Base-by-base conservation (phyloP, 37 sponge, comb jelly and placozoan genomes). In the Aplysina aerophoba region DNA sequence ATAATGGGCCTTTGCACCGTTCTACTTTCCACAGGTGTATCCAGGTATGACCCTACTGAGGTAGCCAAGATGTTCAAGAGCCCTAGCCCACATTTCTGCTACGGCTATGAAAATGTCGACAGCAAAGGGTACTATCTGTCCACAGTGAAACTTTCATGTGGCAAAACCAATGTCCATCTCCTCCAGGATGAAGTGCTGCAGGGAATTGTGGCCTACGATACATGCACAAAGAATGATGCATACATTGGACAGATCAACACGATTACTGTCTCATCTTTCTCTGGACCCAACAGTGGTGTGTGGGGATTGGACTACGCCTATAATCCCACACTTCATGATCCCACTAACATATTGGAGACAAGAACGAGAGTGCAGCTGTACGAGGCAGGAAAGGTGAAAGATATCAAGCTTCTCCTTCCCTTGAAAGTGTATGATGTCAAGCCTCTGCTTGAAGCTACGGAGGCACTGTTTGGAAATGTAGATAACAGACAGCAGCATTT, bases 381-480 rank as follows among this genome's bases (percentile, higher is more conserved):
- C 37, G 74, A 73, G 35, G 38, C 21, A 21, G 53, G 37, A 21
- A 15, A 15, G 15, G 4, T 5, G 12, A 62, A 62, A 14, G 64
- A 3, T 4, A 71, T 15, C n/a, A 15, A 36, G 4, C 53, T 75
- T 2, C 5, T 15, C 44, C 6, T 40, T 6, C 25, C n/a, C 17
- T 17, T 75, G 1, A n/a, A 31, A 4, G 78, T 75, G 41, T 75
- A 75, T 36, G 62, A 81, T 54, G 39, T 83, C 14, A 15, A 64
- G 24, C 84, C 84, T 31, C 84, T 83, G 0, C 55, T 83, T 38
- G 58, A 56, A n/a, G 84, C 84, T 21, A 39, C 84, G 22, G 21
- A 83, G 36, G 27, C 44, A 35, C 31, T 83, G 55, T 92, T 17
- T 71, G 88, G 56, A 6, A 75, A 19, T 58, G 89, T 40, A 15